Evolutionary conservation across 2,888 invertebrate genomes (phyloP).

Genomic region (Ophonus ardosiacus): DNA sequence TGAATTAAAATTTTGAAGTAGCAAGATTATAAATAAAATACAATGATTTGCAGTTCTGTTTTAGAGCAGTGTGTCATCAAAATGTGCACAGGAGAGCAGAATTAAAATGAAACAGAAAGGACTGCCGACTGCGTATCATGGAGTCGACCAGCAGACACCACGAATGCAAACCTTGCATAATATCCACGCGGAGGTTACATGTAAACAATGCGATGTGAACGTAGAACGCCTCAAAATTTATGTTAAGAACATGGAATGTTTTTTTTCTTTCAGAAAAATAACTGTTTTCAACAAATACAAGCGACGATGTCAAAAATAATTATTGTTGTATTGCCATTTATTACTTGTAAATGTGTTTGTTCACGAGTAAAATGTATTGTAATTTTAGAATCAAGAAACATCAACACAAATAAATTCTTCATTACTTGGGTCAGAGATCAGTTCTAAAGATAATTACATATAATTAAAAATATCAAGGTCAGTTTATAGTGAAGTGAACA

Average conservation of each 20-base stretch:
- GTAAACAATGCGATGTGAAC: conserved; percentile 30
- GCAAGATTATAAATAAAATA: conserved; percentile 21
- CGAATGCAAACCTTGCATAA: neutral
- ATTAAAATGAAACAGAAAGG: conserved; percentile 6
- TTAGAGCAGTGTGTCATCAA: conserved; percentile 49
- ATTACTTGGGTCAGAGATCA: conserved; percentile 19
- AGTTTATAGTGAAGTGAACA: neutral
- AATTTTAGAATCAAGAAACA: conserved; percentile 4
- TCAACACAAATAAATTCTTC: conserved; percentile 31
- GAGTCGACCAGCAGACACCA: conserved; percentile 28
- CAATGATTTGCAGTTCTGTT: conserved; percentile 8
- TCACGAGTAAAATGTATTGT: neutral
- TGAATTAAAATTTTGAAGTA: neutral
- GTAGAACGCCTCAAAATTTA: neutral
- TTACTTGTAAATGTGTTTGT: conserved; percentile 6
- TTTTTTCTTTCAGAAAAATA: neutral
- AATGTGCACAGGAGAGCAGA: conserved; percentile 21
- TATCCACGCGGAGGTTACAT: neutral
- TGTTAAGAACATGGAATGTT: neutral
- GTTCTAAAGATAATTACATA: conserved; percentile 29
- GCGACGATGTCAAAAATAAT: neutral
- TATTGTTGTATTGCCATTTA: conserved; percentile 5
- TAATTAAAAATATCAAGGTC: conserved; percentile 47
- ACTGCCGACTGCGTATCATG: conserved; percentile 11
- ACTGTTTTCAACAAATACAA: neutral